phyloP scores from a whole-genome alignment of 2,113 vertebrate genomes.

The Lepus europaeus region DNA sequence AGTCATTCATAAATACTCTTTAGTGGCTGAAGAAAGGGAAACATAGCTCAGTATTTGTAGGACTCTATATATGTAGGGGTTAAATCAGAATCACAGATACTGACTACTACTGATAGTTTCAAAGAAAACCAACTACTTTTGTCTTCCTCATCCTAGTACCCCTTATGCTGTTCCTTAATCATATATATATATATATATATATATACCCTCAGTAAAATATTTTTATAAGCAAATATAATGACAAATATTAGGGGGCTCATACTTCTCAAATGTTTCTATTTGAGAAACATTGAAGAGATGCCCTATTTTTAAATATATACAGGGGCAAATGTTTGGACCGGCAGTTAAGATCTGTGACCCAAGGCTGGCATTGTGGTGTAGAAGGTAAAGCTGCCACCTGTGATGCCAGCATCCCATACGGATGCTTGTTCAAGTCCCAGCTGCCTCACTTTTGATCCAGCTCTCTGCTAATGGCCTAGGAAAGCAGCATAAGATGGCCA shows the following conservation, averaged over 20 bases:
- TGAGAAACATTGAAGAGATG: neutral
- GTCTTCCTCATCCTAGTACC: neutral
- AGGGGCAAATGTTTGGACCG: too few species aligned
- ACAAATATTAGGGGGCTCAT: neutral
- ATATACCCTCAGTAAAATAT: neutral
- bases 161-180: neutral
- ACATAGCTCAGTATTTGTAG: neutral
- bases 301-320: conserved; percentile 9
- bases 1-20: neutral
- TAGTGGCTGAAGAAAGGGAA: neutral
- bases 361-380: too few species aligned
- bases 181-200: neutral
- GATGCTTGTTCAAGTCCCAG: too few species aligned
- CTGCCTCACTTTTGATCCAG: too few species aligned
- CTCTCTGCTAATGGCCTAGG: too few species aligned
- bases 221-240: conserved; percentile 29
- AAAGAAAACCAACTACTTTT: neutral
- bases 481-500: too few species aligned
- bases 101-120: neutral
- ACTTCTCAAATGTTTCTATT: conserved; percentile 5
- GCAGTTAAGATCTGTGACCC: too few species aligned
- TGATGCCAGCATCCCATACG: too few species aligned
- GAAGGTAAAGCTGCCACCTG: too few species aligned
- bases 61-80: neutral
- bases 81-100: conserved; percentile 19